phyloP scores from a whole-genome alignment of 2,797 vertebrate genomes.

The Percopsis omiscomaycus region DNA sequence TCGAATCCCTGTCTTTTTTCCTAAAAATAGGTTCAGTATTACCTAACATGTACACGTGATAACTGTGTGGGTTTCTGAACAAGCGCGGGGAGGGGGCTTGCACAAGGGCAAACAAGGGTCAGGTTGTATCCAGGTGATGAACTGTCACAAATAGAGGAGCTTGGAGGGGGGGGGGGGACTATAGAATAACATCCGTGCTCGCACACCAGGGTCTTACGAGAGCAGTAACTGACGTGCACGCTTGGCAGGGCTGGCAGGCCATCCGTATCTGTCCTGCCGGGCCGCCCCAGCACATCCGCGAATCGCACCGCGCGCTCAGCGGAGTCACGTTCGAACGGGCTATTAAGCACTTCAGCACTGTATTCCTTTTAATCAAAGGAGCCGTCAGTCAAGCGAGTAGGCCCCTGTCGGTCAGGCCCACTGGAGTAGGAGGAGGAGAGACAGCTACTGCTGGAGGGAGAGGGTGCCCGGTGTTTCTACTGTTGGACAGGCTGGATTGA shows the following conservation, averaged over 20 bases:
- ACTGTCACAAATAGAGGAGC: constrained; percentile 11
- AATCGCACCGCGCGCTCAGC: constrained; percentile 46
- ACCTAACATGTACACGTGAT: constrained; percentile 31
- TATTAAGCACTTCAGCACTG: constrained; percentile 67
- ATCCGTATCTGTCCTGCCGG: constrained; percentile 16
- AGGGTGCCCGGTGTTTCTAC: constrained; percentile 35
- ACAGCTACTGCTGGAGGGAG: constrained; percentile 38
- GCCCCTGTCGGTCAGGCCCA: constrained; percentile 31
- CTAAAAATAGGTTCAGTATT: constrained; percentile 62
- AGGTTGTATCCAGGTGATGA: constrained; percentile 19
- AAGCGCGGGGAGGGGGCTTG: neutral
- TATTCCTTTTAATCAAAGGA: constrained; percentile 70
- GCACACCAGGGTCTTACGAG: neutral
- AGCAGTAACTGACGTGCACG: neutral
- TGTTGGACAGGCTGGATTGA: constrained; percentile 44
- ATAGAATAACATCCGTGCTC: neutral
- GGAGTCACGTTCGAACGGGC: constrained; percentile 56
- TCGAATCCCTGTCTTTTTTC: constrained; percentile 60
- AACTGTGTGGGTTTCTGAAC: constrained; percentile 20
- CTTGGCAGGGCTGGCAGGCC: constrained; percentile 10
- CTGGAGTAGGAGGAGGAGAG: constrained; percentile 26
- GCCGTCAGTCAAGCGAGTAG: constrained; percentile 60
- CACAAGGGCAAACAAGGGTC: constrained; percentile 14
- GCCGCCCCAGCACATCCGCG: constrained; percentile 20
- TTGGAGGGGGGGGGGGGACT: constrained; percentile 1